These are phyloP conservation scores for Polyergus mexicanus DNA, from an alignment of 1,140 invertebrate genomes.

Conservation along the genomic window DNA sequence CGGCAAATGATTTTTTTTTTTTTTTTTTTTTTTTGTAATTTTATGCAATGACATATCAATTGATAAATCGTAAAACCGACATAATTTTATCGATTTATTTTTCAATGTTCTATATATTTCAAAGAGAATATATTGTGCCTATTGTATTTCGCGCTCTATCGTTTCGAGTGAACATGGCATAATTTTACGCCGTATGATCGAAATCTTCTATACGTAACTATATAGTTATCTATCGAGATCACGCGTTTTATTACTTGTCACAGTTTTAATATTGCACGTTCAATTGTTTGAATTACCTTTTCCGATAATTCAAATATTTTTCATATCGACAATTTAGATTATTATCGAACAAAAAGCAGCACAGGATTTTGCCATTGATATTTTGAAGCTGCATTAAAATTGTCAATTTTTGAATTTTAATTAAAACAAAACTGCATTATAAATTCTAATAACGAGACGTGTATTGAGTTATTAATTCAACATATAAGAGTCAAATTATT, in stretches of 20 bases:
- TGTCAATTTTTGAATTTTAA: neutral
- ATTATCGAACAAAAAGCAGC: neutral
- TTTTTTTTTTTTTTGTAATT: slow-evolving; percentile 29
- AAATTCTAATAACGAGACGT: neutral
- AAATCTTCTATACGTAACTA: neutral
- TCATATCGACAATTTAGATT: slow-evolving; percentile 34
- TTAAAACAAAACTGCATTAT: neutral
- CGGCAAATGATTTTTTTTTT: slow-evolving; percentile 61
- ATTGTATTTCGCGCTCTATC: neutral
- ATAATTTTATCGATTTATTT: slow-evolving; percentile 1
- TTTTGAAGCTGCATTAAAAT: neutral
- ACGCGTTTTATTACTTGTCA: neutral
- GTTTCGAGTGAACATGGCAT: neutral
- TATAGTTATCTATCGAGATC: neutral
- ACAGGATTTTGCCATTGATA: neutral
- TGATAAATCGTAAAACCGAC: neutral
- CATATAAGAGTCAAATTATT: neutral
- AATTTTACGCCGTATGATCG: neutral
- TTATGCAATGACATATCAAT: neutral
- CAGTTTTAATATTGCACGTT: neutral
- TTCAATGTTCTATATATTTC: neutral
- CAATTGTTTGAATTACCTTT: neutral
- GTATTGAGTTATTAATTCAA: neutral
- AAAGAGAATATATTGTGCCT: neutral
- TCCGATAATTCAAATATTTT: neutral